These are phyloP conservation scores for Austrofundulus limnaeus DNA, from an alignment of 2,113 vertebrate genomes.

Conservation along the genomic window DNA sequence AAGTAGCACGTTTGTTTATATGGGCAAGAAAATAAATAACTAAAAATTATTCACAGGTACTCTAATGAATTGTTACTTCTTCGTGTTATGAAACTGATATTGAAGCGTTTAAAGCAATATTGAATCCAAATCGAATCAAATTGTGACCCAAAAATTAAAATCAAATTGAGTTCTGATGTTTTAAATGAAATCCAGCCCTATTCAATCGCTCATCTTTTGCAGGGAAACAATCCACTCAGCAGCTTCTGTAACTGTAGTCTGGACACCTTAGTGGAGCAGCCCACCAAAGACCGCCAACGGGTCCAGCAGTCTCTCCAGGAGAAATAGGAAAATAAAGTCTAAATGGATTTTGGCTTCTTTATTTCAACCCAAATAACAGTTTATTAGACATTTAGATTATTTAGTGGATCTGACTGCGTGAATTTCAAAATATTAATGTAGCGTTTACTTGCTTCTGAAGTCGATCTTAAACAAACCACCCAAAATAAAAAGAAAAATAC, in stretches of 20 bases:
- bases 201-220: background rate
- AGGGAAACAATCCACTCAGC: constrained; percentile 5
- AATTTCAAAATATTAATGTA: constrained; percentile 14
- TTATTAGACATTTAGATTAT: constrained; percentile 13
- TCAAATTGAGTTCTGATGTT: too few relatives aligned
- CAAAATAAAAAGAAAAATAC: constrained; percentile 28
- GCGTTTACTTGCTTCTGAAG: constrained; percentile 19
- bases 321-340: constrained; percentile 9
- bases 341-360: background rate
- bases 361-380: background rate
- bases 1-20: too few relatives aligned
- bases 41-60: too few relatives aligned
- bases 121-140: too few relatives aligned
- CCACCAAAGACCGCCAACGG: background rate
- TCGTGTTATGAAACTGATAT: too few relatives aligned
- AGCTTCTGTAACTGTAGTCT: constrained; percentile 1
- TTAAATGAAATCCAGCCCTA: too few relatives aligned
- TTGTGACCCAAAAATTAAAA: too few relatives aligned
- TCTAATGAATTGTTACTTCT: too few relatives aligned
- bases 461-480: constrained; percentile 15
- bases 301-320: background rate
- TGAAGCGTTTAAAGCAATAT: too few relatives aligned
- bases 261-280: background rate
- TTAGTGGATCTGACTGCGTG: background rate
- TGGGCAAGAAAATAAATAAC: too few relatives aligned